A percentile compares a stretch with the other conserved stretches of the same genome.
Evolutionary conservation across 1,140 invertebrate genomes (phyloP).

Genomic region (Drosophila varians): DNA sequence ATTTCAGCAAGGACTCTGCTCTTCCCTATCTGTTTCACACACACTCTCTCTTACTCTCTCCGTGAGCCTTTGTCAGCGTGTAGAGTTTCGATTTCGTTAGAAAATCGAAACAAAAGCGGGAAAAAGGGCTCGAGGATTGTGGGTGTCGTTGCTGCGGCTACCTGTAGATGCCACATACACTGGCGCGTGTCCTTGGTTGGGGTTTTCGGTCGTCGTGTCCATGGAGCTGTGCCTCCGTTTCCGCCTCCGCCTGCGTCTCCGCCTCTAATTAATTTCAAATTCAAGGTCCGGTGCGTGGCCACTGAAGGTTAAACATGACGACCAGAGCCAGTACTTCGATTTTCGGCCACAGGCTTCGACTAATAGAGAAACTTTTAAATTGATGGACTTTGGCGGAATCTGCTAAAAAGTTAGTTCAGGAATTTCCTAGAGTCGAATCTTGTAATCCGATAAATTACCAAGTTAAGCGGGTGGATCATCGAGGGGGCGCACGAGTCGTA

Average conservation of each 20-base stretch:
- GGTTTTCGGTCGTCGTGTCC: slow-evolving; percentile 51
- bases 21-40: slow-evolving; percentile 3
- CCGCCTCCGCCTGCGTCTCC: slow-evolving; percentile 33
- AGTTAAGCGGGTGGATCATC: slow-evolving; percentile 21
- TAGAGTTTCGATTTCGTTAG: slow-evolving; percentile 79
- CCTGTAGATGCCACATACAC: slow-evolving; percentile 73
- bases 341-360: neutral
- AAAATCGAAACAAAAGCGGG: slow-evolving; percentile 65
- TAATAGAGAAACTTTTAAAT: slow-evolving; percentile 9
- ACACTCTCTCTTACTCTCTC: slow-evolving; percentile 7
- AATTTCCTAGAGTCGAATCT: slow-evolving; percentile 6
- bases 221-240: slow-evolving; percentile 3
- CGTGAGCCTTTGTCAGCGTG: slow-evolving; percentile 28
- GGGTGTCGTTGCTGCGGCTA: slow-evolving; percentile 75
- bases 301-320: slow-evolving; percentile 70
- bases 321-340: slow-evolving; percentile 9
- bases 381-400: slow-evolving; percentile 15
- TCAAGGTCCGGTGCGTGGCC: slow-evolving; percentile 71
- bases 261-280: slow-evolving; percentile 78
- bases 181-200: slow-evolving; percentile 61
- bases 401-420: slow-evolving; percentile 2
- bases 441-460: slow-evolving; percentile 17
- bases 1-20: neutral
- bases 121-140: slow-evolving; percentile 37
- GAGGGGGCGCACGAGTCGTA: slow-evolving; percentile 4